Evolutionary conservation across 2,888 invertebrate genomes (phyloP), one percentile per base, ranked within the genome.

Genomic region (Tricholauxania praeusta): DNA sequence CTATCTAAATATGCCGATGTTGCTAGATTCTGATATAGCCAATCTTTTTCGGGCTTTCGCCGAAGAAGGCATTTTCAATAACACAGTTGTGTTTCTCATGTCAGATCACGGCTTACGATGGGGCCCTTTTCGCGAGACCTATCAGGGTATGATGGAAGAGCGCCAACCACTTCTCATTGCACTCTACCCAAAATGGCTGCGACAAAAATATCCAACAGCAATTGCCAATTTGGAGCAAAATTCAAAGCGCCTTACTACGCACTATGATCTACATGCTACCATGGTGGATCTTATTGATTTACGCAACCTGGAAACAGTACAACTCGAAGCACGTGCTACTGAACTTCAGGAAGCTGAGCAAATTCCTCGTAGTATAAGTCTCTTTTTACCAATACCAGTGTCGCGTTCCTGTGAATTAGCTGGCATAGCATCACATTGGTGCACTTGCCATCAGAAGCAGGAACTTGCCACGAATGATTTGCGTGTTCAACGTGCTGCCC

Each of bases 51-150:
- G 76, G 17, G 73, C 74, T 0, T 78, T 82, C 22, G 78, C 80
- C 12, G 14, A 64, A 12, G 76, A 79, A 7, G 79, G 79, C 3
- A 72, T 81, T 7, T 87, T 95, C 70, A 90, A 93, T 68, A 89
- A 91, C 39, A 94, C 95, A 0, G 89, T 92, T 59, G 80, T 93
- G 15, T 88, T 96, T 68, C 85, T 95, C 12, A 89, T 96, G 89
- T 96, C 96, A 85, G 97, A 97, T 83, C 97, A 97, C 82, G 97
- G 97, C 0, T 92, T 96, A 73, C 89, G 97, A 75, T 96, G 94
- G 92, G 97, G 96, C 3, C 90, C 89, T 10, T 95, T 96, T 79
- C 90, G 96, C 12, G 81, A 81, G 57, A 96, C 96, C 0, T 94
- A 93, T 85, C 95, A 96, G 87, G 95, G 95, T 2, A 90, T 92